Evolutionary conservation across 1,140 invertebrate species (phyloP).

Genomic region (Amphibalanus amphitrite): DNA sequence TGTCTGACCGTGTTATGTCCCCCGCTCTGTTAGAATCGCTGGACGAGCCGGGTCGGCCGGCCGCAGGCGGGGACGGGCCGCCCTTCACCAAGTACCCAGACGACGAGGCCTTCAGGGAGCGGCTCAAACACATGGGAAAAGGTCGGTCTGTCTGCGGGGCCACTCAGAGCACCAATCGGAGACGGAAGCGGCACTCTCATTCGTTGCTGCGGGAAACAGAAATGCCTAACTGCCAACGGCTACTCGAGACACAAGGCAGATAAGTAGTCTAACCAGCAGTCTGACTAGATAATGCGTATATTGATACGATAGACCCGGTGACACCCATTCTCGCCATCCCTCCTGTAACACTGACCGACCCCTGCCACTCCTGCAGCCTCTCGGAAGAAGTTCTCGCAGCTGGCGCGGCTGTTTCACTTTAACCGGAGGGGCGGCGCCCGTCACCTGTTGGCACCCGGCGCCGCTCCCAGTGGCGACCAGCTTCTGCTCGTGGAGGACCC

Average conservation of each 20-base stretch:
- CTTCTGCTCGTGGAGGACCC: slow-evolving; percentile 16
- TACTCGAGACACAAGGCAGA: too few species aligned
- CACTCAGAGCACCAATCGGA: too few species aligned
- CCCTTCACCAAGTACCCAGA: slow-evolving; percentile 13
- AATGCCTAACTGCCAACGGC: too few species aligned
- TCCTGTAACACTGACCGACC: not conserved
- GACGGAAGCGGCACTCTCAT: too few species aligned
- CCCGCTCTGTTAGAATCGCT: slow-evolving; percentile 8
- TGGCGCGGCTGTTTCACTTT: slow-evolving; percentile 17
- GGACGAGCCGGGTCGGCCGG: slow-evolving; percentile 12
- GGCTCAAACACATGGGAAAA: slow-evolving; percentile 19
- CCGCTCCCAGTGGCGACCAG: slow-evolving; percentile 9
- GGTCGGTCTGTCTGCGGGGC: slow-evolving; percentile 9
- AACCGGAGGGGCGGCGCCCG: slow-evolving; percentile 13
- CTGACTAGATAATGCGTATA: too few species aligned
- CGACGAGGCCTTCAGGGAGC: slow-evolving; percentile 18
- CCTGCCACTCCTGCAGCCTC: slow-evolving; percentile 14
- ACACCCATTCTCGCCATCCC: not conserved
- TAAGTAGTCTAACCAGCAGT: too few species aligned
- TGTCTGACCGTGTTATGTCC: too few species aligned
- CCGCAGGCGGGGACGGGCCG: slow-evolving; percentile 10
- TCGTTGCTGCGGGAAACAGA: too few species aligned
- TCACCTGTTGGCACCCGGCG: slow-evolving; percentile 5
- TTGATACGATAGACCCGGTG: too few species aligned
- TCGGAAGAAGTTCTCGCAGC: slow-evolving; percentile 19